Evolutionary conservation across 37 sponge, comb jelly and placozoan genomes (phyloP).

Genomic region (Ephydatia muelleri): DNA sequence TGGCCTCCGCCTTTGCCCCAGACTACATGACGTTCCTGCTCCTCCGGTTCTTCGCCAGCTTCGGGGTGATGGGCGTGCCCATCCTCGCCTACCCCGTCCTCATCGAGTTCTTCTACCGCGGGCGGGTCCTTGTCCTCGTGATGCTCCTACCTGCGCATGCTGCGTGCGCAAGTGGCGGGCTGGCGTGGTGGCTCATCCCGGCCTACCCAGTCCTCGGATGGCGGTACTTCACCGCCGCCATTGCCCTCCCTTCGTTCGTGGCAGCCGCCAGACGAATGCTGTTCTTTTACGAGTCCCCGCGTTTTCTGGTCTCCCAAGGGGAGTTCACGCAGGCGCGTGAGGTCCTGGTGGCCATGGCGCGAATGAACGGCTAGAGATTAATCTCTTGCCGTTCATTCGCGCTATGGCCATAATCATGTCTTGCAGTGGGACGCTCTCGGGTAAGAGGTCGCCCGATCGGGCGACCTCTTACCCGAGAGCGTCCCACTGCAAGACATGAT

Average conservation of each 20-base stretch:
- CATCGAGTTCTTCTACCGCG: constrained; percentile 56
- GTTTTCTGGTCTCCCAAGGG: not conserved
- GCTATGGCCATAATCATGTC: no score
- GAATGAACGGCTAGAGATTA: constrained; percentile 29
- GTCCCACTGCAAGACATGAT: no score
- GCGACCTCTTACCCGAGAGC: no score
- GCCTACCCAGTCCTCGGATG: constrained; percentile 20
- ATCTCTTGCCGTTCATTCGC: no score
- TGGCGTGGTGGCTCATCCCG: constrained; percentile 69
- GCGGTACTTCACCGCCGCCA: not conserved
- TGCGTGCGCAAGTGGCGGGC: constrained; percentile 34
- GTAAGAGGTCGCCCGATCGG: no score
- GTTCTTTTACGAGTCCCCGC: not conserved
- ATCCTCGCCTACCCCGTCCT: constrained; percentile 20
- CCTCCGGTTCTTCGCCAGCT: constrained; percentile 21
- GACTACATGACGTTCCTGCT: constrained; percentile 15
- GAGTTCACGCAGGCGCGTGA: not conserved
- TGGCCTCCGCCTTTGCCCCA: constrained; percentile 44
- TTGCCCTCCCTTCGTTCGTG: not conserved
- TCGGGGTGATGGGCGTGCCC: constrained; percentile 28
- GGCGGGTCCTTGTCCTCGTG: constrained; percentile 10
- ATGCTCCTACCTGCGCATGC: constrained; percentile 30
- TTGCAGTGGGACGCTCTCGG: no score
- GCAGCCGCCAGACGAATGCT: not conserved
- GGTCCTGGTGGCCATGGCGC: not conserved